Evolutionary conservation across 2,888 invertebrate genomes (phyloP).

Genomic region (Drosophila diplacantha): DNA sequence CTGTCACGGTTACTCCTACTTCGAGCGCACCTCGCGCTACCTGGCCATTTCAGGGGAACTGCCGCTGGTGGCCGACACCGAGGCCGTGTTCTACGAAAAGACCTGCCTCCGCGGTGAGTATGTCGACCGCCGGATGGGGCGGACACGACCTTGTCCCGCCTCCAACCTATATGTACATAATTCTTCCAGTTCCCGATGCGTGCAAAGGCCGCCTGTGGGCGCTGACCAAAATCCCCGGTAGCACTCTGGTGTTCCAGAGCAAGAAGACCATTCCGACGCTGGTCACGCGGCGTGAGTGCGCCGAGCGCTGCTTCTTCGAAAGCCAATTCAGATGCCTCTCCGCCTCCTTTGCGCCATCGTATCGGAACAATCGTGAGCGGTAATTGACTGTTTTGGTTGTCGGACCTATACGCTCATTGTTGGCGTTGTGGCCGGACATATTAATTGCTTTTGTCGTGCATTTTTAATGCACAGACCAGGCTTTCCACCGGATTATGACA

Average conservation of each 20-base stretch:
- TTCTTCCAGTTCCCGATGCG: slow-evolving; percentile 78
- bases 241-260: slow-evolving; percentile 84
- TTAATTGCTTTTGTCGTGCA: slow-evolving; percentile 61
- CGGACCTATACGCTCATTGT: slow-evolving; percentile 13
- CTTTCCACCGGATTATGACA: slow-evolving; percentile 56
- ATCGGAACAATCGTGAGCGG: slow-evolving; percentile 77
- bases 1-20: slow-evolving; percentile 75
- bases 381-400: slow-evolving; percentile 62
- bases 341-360: slow-evolving; percentile 79
- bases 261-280: slow-evolving; percentile 81
- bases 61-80: slow-evolving; percentile 73
- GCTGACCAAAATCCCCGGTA: slow-evolving; percentile 86
- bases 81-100: slow-evolving; percentile 77
- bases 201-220: slow-evolving; percentile 85
- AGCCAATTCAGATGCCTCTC: slow-evolving; percentile 80
- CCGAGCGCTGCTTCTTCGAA: slow-evolving; percentile 81
- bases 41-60: slow-evolving; percentile 63
- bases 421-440: slow-evolving; percentile 32
- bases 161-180: background rate
- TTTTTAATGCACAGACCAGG: slow-evolving; percentile 49
- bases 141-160: slow-evolving; percentile 13
- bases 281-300: slow-evolving; percentile 84
- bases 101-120: slow-evolving; percentile 74
- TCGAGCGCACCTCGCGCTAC: slow-evolving; percentile 67
- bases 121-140: slow-evolving; percentile 29